phyloP scores from a whole-genome alignment of 2,113 vertebrate genomes.

The Megalops atlanticus region DNA sequence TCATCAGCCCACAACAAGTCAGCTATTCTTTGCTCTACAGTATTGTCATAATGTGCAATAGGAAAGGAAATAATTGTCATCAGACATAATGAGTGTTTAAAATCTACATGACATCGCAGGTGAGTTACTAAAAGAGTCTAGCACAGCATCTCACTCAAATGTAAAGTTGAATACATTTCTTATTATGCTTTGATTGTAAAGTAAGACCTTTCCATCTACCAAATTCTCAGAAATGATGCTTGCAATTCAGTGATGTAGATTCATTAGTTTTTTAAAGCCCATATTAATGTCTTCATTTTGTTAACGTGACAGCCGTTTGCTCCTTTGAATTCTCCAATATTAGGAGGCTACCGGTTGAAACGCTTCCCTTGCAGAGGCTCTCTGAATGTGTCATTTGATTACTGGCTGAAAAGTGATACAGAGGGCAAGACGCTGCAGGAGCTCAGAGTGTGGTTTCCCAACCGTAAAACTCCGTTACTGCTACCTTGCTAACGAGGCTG shows the following conservation, averaged over 20 bases:
- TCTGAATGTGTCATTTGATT: neutral
- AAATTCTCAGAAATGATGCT: neutral
- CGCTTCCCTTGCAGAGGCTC: too few relatives aligned
- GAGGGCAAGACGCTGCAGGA: too few relatives aligned
- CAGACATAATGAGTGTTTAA: too few relatives aligned
- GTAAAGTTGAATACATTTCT: too few relatives aligned
- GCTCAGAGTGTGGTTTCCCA: neutral
- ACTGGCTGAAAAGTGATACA: neutral
- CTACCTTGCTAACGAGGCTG: neutral
- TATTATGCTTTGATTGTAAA: neutral
- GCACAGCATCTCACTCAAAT: too few relatives aligned
- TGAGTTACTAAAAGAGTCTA: too few relatives aligned
- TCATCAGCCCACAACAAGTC: too few relatives aligned
- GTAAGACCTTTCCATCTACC: neutral
- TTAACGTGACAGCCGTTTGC: neutral
- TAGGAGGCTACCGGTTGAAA: neutral
- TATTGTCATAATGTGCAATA: too few relatives aligned
- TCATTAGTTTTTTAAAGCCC: neutral
- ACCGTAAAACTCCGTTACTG: neutral
- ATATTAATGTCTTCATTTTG: neutral
- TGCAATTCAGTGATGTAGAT: neutral
- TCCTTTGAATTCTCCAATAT: neutral
- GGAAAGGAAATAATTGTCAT: too few relatives aligned
- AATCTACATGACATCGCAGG: too few relatives aligned
- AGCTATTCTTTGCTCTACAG: too few relatives aligned